phyloP scores from a whole-genome alignment of 2,113 vertebrate species.

The Triplophysa tibetana region DNA sequence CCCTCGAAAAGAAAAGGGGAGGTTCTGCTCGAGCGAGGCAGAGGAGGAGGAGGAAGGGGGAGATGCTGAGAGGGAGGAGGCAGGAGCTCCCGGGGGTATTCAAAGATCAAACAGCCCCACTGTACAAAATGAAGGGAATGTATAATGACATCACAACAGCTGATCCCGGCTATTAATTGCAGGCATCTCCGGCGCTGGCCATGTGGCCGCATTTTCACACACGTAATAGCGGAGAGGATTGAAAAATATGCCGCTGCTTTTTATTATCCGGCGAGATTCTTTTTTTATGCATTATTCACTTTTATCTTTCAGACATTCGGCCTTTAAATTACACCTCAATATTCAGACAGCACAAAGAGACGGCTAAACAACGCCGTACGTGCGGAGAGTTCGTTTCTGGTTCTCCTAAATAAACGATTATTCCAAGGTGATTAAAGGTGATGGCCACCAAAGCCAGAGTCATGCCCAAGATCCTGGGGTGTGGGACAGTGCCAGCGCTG shows the following conservation, averaged over 20 bases:
- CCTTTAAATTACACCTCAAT: neutral
- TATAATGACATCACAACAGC: constrained; percentile 77
- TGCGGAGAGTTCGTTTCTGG: neutral
- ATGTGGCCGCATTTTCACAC: neutral
- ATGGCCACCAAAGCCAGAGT: constrained; percentile 21
- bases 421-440: constrained; percentile 22
- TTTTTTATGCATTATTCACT: constrained; percentile 25
- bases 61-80: constrained; percentile 71
- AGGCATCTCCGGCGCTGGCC: constrained; percentile 9
- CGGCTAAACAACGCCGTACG: neutral
- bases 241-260: neutral
- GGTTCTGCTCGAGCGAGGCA: constrained; percentile 51
- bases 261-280: neutral
- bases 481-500: neutral
- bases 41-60: constrained; percentile 48
- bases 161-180: constrained; percentile 78
- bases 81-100: constrained; percentile 81
- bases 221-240: neutral
- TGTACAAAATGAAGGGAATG: constrained; percentile 78
- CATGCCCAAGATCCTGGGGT: neutral
- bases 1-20: constrained; percentile 53
- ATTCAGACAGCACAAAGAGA: neutral
- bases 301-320: neutral
- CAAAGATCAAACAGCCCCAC: constrained; percentile 82
- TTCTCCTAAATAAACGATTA: neutral